These are phyloP conservation scores for Cynaeus angustus DNA, from an alignment of 2,888 invertebrate species.

Conservation along the genomic window DNA sequence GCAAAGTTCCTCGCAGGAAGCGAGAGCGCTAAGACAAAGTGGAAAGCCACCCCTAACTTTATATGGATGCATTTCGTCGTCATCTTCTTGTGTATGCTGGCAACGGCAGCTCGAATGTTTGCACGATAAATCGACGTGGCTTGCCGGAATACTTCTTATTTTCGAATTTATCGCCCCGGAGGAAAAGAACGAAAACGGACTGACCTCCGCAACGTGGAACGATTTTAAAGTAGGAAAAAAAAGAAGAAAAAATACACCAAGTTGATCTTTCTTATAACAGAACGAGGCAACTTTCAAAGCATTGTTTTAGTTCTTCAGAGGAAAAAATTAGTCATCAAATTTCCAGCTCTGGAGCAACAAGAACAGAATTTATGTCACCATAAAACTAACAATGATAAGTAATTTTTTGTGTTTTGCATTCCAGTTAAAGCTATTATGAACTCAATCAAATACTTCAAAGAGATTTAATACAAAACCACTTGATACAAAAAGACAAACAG, in stretches of 20 bases:
- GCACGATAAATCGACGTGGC: constrained; percentile 39
- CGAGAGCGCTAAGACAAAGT: constrained; percentile 69
- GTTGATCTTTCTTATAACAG: neutral
- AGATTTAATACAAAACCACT: no score
- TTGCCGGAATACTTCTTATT: constrained; percentile 43
- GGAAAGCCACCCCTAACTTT: constrained; percentile 55
- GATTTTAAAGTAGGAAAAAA: neutral
- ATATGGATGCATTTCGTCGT: constrained; percentile 49
- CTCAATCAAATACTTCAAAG: no score
- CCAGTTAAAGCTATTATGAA: no score
- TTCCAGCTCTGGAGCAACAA: no score
- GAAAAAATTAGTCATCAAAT: no score
- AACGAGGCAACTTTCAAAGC: neutral
- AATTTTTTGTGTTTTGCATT: no score
- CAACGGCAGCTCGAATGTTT: constrained; percentile 23
- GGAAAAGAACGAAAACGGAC: constrained; percentile 14
- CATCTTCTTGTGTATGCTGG: constrained; percentile 32
- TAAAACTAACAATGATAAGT: no score
- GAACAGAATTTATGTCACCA: no score
- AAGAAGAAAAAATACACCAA: neutral
- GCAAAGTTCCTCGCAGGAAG: constrained; percentile 69
- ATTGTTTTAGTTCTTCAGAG: no score
- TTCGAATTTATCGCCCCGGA: constrained; percentile 29
- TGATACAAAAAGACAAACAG: no score
- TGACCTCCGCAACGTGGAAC: constrained; percentile 23